phyloP scores from a whole-genome alignment of 1,140 invertebrate genomes.

The Globodera ellingtonae region DNA sequence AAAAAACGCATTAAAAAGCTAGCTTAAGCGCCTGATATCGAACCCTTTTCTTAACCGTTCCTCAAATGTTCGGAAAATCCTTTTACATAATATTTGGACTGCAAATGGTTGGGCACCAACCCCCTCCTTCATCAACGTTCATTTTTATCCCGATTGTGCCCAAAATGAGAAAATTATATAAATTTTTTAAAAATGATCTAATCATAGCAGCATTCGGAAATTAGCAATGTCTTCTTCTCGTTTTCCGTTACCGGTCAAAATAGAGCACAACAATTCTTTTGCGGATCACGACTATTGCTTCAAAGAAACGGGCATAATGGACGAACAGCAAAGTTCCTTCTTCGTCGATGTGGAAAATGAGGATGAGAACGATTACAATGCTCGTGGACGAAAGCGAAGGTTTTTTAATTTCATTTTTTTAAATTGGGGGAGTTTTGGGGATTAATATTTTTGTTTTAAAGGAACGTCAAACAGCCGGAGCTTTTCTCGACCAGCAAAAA shows the following conservation, averaged over 20 bases:
- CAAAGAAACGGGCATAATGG: neutral
- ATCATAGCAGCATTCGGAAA: neutral
- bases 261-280: constrained; percentile 12
- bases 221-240: neutral
- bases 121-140: no score
- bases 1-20: no score
- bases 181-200: neutral
- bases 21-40: no score
- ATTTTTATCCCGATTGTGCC: no score
- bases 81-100: no score
- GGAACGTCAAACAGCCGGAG: neutral
- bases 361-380: neutral
- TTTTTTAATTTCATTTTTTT: no score
- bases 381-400: neutral
- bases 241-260: neutral
- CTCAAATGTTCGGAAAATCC: no score
- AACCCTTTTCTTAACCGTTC: no score
- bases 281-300: constrained; percentile 2
- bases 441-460: neutral
- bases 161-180: no score
- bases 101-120: no score
- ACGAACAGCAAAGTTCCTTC: neutral
- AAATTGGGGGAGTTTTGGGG: no score
- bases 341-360: neutral
- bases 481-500: neutral